phyloP scores from a whole-genome alignment of 2,888 invertebrate species.

The Beris chalybata region DNA sequence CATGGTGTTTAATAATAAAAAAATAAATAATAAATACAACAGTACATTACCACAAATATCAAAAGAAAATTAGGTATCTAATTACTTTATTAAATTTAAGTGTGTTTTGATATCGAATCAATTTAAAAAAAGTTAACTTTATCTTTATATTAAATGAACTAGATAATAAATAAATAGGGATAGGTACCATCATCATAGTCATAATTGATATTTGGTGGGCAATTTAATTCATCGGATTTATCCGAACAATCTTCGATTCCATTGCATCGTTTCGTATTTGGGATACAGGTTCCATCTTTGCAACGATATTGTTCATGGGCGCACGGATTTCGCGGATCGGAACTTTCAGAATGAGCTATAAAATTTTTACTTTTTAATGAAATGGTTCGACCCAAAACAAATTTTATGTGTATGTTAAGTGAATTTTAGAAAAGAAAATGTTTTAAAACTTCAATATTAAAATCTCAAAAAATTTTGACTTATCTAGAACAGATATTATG shows the following conservation, averaged over 20 bases:
- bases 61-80: no score
- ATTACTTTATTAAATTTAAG: no score
- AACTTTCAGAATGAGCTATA: slow-evolving; percentile 21
- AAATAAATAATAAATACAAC: no score
- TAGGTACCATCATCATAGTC: slow-evolving; percentile 45
- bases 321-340: slow-evolving; percentile 41
- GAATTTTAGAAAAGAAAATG: not conserved
- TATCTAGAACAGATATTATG: not conserved
- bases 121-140: no score
- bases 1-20: no score
- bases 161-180: not conserved
- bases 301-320: slow-evolving; percentile 63
- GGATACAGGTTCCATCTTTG: slow-evolving; percentile 66
- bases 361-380: not conserved
- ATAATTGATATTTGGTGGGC: slow-evolving; percentile 54
- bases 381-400: no score
- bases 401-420: no score
- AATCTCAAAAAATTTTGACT: not conserved
- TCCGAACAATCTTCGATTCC: slow-evolving; percentile 60
- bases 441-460: not conserved
- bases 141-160: no score
- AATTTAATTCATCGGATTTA: slow-evolving; percentile 66
- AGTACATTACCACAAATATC: no score
- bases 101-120: no score
- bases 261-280: slow-evolving; percentile 64